phyloP scores from a whole-genome alignment of 2,113 vertebrate genomes.

The Phyllostomus hastatus region DNA sequence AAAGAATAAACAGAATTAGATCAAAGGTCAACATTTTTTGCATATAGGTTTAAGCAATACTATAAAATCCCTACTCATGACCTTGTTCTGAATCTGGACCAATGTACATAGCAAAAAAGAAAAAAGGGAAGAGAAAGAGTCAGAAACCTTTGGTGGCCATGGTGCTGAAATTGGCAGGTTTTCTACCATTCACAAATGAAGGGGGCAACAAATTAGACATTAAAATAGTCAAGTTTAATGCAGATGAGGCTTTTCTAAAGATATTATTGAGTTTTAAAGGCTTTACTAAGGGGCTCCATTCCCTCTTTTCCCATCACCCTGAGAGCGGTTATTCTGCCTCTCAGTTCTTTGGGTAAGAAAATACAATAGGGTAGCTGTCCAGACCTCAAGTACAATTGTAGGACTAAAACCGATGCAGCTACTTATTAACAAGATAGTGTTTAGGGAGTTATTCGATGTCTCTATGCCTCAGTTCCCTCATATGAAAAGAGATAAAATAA shows the following conservation, averaged over 20 bases:
- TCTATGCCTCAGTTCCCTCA: neutral
- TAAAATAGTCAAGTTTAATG: neutral
- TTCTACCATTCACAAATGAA: neutral
- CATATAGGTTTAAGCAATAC: neutral
- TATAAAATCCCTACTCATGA: neutral
- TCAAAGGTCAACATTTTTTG: neutral
- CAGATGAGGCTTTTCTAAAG: neutral
- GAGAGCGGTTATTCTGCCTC: neutral
- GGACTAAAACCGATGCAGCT: neutral
- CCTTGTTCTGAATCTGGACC: neutral
- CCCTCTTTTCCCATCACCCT: fast-evolving
- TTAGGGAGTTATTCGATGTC: neutral
- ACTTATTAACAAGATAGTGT: neutral
- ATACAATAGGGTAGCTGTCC: neutral
- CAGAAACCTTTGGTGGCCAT: neutral
- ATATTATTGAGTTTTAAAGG: neutral
- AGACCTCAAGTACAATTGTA: neutral
- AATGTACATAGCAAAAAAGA: neutral
- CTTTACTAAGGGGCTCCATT: neutral
- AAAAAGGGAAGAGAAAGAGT: neutral
- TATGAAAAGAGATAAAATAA: neutral
- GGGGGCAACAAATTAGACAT: neutral
- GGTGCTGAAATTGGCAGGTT: neutral
- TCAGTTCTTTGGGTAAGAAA: neutral
- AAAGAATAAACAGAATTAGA: neutral